phyloP scores from a whole-genome alignment of 2,888 invertebrate species.

The Macaria liturata region DNA sequence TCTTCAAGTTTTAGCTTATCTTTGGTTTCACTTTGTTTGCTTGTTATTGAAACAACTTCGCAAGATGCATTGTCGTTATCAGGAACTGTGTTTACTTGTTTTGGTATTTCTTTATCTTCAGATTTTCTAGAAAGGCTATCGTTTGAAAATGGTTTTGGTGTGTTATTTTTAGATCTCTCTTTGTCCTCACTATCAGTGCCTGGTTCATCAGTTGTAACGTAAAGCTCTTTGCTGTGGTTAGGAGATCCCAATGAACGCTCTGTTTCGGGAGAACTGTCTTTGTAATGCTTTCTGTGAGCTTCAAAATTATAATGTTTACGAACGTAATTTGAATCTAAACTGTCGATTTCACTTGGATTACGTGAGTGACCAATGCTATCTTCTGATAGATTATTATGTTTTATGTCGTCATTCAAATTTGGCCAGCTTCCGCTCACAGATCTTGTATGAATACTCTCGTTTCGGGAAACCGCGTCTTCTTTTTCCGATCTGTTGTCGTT shows the following conservation, averaged over 20 bases:
- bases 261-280: conserved; percentile 76
- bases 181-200: conserved; percentile 67
- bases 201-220: conserved; percentile 68
- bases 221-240: conserved; percentile 65
- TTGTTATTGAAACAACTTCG: conserved; percentile 59
- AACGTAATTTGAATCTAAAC: conserved; percentile 83
- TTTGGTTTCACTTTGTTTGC: conserved; percentile 45
- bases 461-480: conserved; percentile 62
- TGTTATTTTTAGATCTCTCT: conserved; percentile 69
- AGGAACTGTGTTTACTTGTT: conserved; percentile 40
- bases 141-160: conserved; percentile 73
- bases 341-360: conserved; percentile 82
- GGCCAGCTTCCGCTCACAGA: conserved; percentile 78
- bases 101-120: conserved; percentile 58
- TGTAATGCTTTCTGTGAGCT: conserved; percentile 70
- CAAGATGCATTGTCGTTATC: conserved; percentile 49
- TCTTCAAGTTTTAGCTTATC: conserved; percentile 35
- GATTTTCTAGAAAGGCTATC: conserved; percentile 68
- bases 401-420: conserved; percentile 71
- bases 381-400: conserved; percentile 73
- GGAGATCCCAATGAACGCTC: conserved; percentile 66
- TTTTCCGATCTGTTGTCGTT: conserved; percentile 61
- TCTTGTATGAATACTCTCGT: conserved; percentile 65
- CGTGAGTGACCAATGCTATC: conserved; percentile 77
- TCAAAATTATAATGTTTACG: conserved; percentile 82